phyloP scores from a whole-genome alignment of 2,113 vertebrate genomes.

The Urocolius indicus region DNA sequence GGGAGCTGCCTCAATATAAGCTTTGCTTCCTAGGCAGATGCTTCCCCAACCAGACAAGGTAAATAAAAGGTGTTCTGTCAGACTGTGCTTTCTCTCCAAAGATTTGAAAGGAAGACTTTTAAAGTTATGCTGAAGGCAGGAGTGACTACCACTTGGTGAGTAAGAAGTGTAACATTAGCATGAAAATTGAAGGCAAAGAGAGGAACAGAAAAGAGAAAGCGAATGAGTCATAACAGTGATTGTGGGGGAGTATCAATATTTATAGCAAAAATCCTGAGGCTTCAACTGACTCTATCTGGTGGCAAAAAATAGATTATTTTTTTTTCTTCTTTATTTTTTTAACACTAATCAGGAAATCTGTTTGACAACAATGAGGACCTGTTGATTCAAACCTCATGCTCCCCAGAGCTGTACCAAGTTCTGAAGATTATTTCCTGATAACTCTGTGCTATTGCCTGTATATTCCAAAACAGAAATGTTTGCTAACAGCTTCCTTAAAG shows the following conservation, averaged over 20 bases:
- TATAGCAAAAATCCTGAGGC: conserved; percentile 41
- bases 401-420: not conserved
- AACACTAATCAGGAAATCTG: conserved; percentile 15
- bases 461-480: not conserved
- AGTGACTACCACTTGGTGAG: not conserved
- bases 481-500: not conserved
- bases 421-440: not conserved
- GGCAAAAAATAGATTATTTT: not conserved
- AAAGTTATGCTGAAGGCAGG: not conserved
- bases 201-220: not conserved
- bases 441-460: not conserved
- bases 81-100: not conserved
- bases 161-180: conserved; percentile 2
- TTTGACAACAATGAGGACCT: conserved; percentile 28
- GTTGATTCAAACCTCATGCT: conserved; percentile 5
- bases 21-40: not conserved
- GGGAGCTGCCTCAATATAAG: not conserved
- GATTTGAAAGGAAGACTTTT: not conserved
- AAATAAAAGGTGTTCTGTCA: conserved; percentile 31
- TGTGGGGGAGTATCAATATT: conserved; percentile 33
- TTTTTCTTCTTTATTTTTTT: not conserved
- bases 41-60: not conserved
- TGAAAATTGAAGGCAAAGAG: conserved; percentile 24
- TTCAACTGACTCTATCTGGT: not conserved
- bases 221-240: conserved; percentile 45